Evolutionary conservation across 92 coral and sea anemone species (phyloP), one percentile per base, ranked within the genome.

Genomic region (Epizoanthus stellaris): DNA sequence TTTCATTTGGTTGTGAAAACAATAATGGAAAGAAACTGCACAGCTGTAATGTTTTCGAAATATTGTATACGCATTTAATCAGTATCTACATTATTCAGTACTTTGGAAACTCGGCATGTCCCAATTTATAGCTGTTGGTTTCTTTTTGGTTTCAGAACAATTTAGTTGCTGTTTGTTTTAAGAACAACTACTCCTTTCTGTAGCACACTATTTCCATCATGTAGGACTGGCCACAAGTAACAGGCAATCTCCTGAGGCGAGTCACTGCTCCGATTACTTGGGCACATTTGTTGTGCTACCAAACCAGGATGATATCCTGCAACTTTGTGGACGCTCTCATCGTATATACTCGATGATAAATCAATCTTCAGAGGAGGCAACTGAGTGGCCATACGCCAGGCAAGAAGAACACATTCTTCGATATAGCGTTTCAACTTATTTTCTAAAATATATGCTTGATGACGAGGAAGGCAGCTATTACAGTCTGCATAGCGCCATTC

Each of bases 311-410:
- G n/a, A 69, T 38, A 14, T 69, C 52, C 74, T 16, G 6, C 54
- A 15, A 14, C 8, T 38, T 13, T 10, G n/a, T 70, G 54, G 12
- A 0, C 15, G 23, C 4, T 70, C 12, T 38, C 56, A 6, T 70
- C 11, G 11, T 38, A 70, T 8, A 15, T 0, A 4, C 16, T 19
- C 0, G 75, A 17, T 39, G n/a, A 12, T 40, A 43, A 72, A 45
- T 45, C 34, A 8, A 72, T 34, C 34, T 45, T 0, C 21, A 72
- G 21, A 17, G 77, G 77, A 72, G 77, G 77, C 38, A 47, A 20
- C 1, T 72, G 77, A 5, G 77, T 72, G 60, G 25, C 77, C 76
- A 72, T 72, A 6, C 76, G 76, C 76, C 76, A 72, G 59, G 76
- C 60, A 72, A 72, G 76, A 4, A 20, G 23, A n/a, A 39, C 76